A percentile compares a stretch with the other conserved stretches of the same genome.
Conservation (phyloP, 2,797 vertebrate genomes). For the Aulostomus chinensis region DNA sequence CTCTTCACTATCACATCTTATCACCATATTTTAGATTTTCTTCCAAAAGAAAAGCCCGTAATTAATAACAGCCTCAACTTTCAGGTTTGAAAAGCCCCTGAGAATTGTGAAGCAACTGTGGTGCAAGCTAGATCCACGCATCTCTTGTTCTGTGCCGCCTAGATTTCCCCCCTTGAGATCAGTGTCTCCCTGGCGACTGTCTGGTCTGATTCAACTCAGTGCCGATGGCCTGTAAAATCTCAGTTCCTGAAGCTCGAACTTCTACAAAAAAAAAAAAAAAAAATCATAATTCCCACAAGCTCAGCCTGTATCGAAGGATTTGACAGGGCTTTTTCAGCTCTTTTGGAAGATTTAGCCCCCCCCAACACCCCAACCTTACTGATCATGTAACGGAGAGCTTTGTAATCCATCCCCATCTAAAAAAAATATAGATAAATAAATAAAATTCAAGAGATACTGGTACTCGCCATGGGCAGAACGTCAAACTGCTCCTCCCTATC, state of each 20-base stretch:
- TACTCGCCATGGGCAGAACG: too few species aligned
- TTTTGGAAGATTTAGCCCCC: constrained; percentile 35
- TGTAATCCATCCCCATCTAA: too few species aligned
- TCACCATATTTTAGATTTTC: constrained; percentile 37
- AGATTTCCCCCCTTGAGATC: constrained; percentile 58
- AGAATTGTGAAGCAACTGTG: constrained; percentile 45
- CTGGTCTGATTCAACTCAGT: constrained; percentile 65
- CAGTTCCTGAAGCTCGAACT: constrained; percentile 48
- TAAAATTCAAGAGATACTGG: too few species aligned
- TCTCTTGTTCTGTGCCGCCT: constrained; percentile 52
- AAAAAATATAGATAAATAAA: too few species aligned
- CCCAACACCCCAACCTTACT: constrained; percentile 5
- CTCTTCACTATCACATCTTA: constrained; percentile 28
- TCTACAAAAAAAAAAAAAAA: neutral
- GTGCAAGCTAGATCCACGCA: constrained; percentile 40
- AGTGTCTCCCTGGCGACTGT: constrained; percentile 62
- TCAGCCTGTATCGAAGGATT: constrained; percentile 54
- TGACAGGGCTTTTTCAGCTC: constrained; percentile 38
- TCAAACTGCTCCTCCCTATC: too few species aligned
- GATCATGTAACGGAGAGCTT: constrained; percentile 28
- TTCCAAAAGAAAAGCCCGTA: constrained; percentile 50
- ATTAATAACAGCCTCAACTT: constrained; percentile 67
- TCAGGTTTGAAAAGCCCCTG: constrained; percentile 51
- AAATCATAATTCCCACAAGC: constrained; percentile 16
- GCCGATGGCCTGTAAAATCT: constrained; percentile 65